Evolutionary conservation across 2,113 vertebrate genomes (phyloP), one percentile per base, ranked within the genome.

Genomic region (Dicerorhinus sumatrensis): DNA sequence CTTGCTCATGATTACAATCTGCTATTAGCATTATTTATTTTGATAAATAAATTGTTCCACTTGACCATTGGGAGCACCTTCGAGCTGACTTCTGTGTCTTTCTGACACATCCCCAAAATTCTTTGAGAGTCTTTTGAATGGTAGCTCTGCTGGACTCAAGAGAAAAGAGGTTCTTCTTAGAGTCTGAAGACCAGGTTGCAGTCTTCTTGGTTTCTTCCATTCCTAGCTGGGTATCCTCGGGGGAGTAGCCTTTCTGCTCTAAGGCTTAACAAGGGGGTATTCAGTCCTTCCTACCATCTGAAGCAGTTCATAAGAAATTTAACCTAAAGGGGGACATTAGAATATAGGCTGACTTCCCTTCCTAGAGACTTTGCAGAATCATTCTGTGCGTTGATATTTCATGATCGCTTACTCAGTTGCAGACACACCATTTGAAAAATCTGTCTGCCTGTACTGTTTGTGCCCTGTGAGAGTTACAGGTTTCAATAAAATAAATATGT

Each of bases 21-120:
- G 81, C 88, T 80, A 54, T 17, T 70, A 17, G 33, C 13, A 63
- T 65, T 89, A 31, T 51, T 97, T 92, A 82, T 67, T 96, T 73
- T 92, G 62, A 75, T 77, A 89, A 76, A 75, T 95, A 82, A 63
- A 39, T 39, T 77, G 42, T 79, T 29, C 58, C 36, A 51, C 69
- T 90, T 94, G 84, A 83, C 42, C 29, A 25, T 6, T 54, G 33
- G 7, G 51, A 31, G 8, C 8, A 5, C 27, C 93, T 95, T 75
- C 2, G 29, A 90, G 58, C 67, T 85, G 63, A 48, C 20, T 67
- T 83, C 42, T 10, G 0, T 77, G 69, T 54, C 46, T 65, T 88
- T 73, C 23, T 92, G 29, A 72, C 4, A 25, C 4, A 51, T 39
- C 33, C 1, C 10, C 14, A 46, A 21, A 65, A 14, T 63, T 76